Conservation (phyloP, 2,113 vertebrate genomes). For the Columba janthina region DNA sequence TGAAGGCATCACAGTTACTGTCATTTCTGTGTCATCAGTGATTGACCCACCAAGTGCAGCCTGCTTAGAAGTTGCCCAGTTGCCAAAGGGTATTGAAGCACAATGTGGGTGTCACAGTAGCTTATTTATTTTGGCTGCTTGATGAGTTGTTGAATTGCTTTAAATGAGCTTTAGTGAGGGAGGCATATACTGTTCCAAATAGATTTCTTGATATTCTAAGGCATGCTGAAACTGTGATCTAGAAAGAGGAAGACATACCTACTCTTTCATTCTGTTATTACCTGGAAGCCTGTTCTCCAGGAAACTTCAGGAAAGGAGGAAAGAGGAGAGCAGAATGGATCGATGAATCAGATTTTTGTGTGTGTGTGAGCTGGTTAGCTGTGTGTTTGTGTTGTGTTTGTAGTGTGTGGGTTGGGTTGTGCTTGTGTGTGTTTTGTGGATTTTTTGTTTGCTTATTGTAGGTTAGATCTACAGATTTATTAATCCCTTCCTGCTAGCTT, state of each 20-base stretch:
- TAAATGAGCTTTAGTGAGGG: background rate
- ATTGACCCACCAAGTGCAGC: accelerated
- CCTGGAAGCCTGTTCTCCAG: background rate
- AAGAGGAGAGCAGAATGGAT: background rate
- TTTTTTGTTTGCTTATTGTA: background rate
- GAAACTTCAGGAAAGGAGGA: background rate
- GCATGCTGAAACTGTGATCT: background rate
- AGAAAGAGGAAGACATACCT: background rate
- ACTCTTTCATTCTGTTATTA: background rate
- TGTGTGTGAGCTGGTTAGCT: background rate
- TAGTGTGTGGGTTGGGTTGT: no score
- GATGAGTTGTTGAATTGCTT: background rate
- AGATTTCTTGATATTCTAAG: background rate
- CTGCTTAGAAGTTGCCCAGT: accelerated
- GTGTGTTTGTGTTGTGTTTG: no score
- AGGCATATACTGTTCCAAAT: background rate
- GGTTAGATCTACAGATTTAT: background rate
- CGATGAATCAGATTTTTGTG: no score
- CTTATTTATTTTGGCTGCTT: background rate
- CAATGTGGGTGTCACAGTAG: accelerated
- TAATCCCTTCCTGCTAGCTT: background rate
- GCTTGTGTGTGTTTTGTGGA: no score
- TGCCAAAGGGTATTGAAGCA: background rate
- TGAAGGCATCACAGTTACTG: background rate
- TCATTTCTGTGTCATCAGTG: accelerated